Evolutionary conservation across 2,888 invertebrate genomes (phyloP).

Genomic region (Entomobrya multifasciata): DNA sequence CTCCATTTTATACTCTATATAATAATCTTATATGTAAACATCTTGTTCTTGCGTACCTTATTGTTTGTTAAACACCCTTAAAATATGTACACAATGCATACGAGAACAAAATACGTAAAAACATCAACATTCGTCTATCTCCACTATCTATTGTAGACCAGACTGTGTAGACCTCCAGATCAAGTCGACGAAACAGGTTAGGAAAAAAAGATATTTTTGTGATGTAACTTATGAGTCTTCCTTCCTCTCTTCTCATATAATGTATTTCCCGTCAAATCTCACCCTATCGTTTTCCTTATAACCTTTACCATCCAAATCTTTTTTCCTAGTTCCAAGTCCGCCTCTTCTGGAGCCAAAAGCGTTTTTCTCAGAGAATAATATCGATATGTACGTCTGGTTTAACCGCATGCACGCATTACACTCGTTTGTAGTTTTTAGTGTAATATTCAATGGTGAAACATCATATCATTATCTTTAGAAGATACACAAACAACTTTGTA

Average conservation of each 20-base stretch:
- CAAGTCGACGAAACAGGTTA: conserved; percentile 53
- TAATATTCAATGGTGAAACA: neutral
- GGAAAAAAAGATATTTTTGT: conserved; percentile 35
- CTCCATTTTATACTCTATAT: neutral
- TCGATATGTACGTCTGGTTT: conserved; percentile 10
- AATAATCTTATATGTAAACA: neutral
- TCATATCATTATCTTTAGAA: neutral
- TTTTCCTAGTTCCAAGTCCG: conserved; percentile 33
- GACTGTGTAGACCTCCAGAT: neutral
- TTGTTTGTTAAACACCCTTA: conserved; percentile 18
- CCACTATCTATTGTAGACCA: neutral
- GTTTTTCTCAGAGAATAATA: conserved; percentile 39
- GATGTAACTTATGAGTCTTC: conserved; percentile 65
- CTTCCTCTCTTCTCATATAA: conserved; percentile 29
- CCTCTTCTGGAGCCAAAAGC: conserved; percentile 65
- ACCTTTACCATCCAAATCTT: neutral
- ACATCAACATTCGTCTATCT: neutral
- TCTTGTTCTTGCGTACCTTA: conserved; percentile 15
- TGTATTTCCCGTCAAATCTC: conserved; percentile 3
- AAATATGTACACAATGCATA: neutral
- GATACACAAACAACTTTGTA: neutral
- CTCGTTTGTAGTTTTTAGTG: neutral
- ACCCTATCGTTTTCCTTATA: neutral
- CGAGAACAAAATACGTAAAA: neutral
- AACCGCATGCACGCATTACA: neutral